Evolutionary conservation across 2,113 vertebrate species (phyloP).

Genomic region (Phalacrocorax aristotelis): DNA sequence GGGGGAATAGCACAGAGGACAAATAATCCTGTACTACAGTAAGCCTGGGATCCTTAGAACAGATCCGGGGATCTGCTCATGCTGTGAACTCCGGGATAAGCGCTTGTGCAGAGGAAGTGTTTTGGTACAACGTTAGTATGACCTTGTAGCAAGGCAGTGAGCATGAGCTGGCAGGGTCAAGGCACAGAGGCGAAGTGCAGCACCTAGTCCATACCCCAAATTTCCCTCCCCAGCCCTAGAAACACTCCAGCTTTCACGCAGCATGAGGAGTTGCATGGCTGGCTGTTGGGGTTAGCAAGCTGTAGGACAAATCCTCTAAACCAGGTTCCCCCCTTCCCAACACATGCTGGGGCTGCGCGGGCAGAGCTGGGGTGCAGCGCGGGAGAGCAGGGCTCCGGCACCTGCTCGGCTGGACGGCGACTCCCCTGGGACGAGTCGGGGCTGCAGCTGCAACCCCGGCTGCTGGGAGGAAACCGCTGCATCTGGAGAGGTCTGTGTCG

Average conservation of each 20-base stretch:
- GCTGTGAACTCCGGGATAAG: neutral
- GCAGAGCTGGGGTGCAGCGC: neutral
- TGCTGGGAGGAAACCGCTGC: neutral
- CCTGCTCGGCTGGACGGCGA: neutral
- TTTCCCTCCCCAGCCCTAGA: neutral
- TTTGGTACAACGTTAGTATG: rapidly evolving
- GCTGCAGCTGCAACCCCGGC: neutral
- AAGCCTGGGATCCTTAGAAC: neutral
- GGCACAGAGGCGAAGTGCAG: neutral
- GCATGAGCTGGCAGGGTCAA: neutral
- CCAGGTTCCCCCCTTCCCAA: neutral
- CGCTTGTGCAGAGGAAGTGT: neutral
- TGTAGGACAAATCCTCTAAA: neutral
- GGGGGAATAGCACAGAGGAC: neutral
- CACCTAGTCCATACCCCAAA: rapidly evolving
- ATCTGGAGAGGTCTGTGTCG: neutral
- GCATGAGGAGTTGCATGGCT: rapidly evolving
- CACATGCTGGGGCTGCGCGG: neutral
- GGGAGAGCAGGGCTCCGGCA: neutral
- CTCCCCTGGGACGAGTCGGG: neutral
- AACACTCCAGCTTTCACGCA: neutral
- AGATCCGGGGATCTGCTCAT: neutral
- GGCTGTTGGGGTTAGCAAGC: neutral
- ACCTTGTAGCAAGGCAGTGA: neutral
- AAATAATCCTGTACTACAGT: neutral